Evolutionary conservation across 2,797 vertebrate species (phyloP).

Genomic region (Chiloscyllium punctatum): DNA sequence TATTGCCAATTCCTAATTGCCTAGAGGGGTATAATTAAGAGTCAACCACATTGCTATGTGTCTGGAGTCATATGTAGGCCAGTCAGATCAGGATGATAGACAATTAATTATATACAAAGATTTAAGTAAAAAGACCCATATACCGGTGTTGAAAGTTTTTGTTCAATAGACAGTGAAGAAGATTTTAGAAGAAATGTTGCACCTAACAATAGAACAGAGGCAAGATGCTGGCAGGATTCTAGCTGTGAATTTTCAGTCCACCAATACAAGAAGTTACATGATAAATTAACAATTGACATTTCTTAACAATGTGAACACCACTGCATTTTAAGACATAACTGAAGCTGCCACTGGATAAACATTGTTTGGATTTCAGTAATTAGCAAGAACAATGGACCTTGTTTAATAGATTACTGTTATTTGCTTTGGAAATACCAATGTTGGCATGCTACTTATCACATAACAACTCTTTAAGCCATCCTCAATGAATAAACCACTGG

Average conservation of each 20-base stretch:
- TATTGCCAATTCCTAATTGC: no score
- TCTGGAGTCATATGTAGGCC: no score
- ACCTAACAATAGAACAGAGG: conserved; percentile 6
- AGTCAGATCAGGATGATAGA: no score
- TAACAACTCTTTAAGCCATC: conserved; percentile 6
- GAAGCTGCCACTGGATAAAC: neutral
- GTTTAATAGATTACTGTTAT: conserved; percentile 11
- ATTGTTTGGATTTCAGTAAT: conserved; percentile 3
- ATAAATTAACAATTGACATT: conserved; percentile 21
- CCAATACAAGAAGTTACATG: neutral
- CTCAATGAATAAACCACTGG: conserved; percentile 12
- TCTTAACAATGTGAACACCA: neutral
- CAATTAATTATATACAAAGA: neutral
- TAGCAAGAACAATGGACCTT: conserved; percentile 26
- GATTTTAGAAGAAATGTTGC: neutral
- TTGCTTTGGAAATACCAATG: neutral
- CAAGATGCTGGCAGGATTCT: neutral
- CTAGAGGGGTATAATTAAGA: no score
- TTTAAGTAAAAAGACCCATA: neutral
- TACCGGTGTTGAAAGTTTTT: neutral
- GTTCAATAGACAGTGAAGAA: neutral
- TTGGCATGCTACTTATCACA: neutral
- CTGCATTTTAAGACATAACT: neutral
- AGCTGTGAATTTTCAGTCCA: neutral
- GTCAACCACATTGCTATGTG: no score